Conservation (phyloP, 1,140 invertebrate genomes). For the Ceratosolen fusciceps region DNA sequence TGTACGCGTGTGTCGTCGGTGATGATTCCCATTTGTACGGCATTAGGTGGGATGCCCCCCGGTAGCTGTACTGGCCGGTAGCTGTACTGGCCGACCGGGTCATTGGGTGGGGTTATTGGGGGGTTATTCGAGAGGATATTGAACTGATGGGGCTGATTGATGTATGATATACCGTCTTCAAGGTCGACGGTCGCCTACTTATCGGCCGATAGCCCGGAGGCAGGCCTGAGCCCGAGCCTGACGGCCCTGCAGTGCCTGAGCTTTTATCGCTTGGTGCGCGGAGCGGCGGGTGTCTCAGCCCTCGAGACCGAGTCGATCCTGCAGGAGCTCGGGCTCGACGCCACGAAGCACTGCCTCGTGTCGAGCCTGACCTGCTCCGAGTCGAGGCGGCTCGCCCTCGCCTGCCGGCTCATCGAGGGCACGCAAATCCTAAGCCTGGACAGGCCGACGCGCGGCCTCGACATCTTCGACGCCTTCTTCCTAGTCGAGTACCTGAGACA, state of each 20-base stretch:
- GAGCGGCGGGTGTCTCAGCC: constrained; percentile 65
- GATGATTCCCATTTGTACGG: too few relatives aligned
- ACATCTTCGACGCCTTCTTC: constrained; percentile 97
- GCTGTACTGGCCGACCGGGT: too few relatives aligned
- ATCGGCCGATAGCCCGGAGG: constrained; percentile 66
- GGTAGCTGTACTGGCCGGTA: too few relatives aligned
- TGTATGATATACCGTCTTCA: too few relatives aligned
- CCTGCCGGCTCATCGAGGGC: constrained; percentile 87
- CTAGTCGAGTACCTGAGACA: constrained; percentile 93
- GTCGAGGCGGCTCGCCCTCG: constrained; percentile 86
- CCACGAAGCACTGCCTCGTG: constrained; percentile 82
- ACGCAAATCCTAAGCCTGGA: constrained; percentile 89
- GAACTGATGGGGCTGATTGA: too few relatives aligned
- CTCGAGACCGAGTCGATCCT: constrained; percentile 71
- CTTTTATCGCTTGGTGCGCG: constrained; percentile 83
- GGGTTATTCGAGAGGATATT: too few relatives aligned
- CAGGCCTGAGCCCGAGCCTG: constrained; percentile 77
- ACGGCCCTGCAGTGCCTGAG: constrained; percentile 86
- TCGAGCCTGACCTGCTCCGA: constrained; percentile 86
- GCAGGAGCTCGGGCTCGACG: constrained; percentile 89
- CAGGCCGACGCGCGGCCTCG: constrained; percentile 92
- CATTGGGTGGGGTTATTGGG: too few relatives aligned
- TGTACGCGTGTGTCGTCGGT: too few relatives aligned
- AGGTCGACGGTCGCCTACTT: constrained; percentile 62
- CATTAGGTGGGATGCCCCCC: too few relatives aligned